phyloP scores from a whole-genome alignment of 2,888 invertebrate genomes.

The Tipula lateralis region DNA sequence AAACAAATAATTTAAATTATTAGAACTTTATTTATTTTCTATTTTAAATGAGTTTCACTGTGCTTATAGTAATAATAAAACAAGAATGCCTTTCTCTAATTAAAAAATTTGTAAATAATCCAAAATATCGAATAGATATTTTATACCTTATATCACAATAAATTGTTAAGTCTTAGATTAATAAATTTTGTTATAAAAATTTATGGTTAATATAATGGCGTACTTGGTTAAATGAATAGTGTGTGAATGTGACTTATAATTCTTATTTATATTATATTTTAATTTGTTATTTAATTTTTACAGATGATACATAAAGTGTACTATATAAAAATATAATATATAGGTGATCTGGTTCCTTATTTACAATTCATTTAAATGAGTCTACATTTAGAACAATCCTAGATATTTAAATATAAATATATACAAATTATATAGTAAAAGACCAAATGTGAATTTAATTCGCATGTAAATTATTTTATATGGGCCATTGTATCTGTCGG shows the following conservation, averaged over 20 bases:
- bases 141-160: background rate
- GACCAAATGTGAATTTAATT: background rate
- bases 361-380: background rate
- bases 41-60: background rate
- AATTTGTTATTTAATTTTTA: background rate
- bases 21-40: background rate
- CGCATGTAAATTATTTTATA: background rate
- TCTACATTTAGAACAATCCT: background rate
- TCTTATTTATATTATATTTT: background rate
- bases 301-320: background rate
- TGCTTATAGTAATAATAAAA: background rate
- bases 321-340: background rate
- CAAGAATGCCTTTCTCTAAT: background rate
- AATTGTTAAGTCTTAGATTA: background rate
- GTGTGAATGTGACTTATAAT: background rate
- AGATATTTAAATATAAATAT: background rate
- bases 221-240: background rate
- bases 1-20: background rate
- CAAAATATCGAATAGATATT: background rate
- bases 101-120: background rate
- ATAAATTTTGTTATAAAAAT: constrained; percentile 19
- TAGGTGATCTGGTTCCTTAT: background rate
- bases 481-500: background rate
- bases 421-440: background rate
- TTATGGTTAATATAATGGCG: background rate